A percentile compares a stretch with the other conserved stretches of the same genome.
phyloP scores from a whole-genome alignment of 1,140 invertebrate species.

The Orius laevigatus region DNA sequence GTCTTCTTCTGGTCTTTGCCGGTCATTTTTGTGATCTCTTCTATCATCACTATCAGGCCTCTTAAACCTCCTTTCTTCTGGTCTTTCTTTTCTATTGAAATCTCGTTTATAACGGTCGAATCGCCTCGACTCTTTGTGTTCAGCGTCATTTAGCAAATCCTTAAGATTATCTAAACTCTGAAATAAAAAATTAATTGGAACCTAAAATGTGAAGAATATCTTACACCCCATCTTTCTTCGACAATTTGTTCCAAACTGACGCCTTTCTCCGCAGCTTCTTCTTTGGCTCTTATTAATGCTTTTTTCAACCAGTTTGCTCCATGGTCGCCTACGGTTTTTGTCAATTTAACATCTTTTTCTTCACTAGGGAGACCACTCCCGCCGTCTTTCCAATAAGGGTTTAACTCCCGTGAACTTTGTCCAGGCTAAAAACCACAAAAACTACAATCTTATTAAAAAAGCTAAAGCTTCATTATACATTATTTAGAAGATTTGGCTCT shows the following conservation, averaged over 20 bases:
- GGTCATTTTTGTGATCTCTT: not conserved
- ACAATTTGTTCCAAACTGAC: slow-evolving; percentile 40
- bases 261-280: slow-evolving; percentile 38
- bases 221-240: slow-evolving; percentile 44
- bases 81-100: slow-evolving; percentile 24
- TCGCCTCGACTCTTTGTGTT: slow-evolving; percentile 21
- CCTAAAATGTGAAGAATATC: slow-evolving; percentile 15
- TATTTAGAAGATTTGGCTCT: no score
- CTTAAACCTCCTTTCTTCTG: not conserved
- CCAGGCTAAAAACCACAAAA: slow-evolving; percentile 32
- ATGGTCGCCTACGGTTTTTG: slow-evolving; percentile 25
- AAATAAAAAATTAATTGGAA: slow-evolving; percentile 15
- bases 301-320: slow-evolving; percentile 39
- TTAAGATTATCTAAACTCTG: slow-evolving; percentile 37
- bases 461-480: no score
- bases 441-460: no score
- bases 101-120: not conserved
- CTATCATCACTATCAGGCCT: not conserved
- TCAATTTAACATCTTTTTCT: slow-evolving; percentile 20
- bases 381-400: slow-evolving; percentile 84
- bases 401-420: slow-evolving; percentile 59
- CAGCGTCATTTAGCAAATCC: slow-evolving; percentile 33
- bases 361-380: slow-evolving; percentile 56
- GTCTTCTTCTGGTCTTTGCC: not conserved
- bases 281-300: slow-evolving; percentile 36